phyloP scores from a whole-genome alignment of 2,113 vertebrate genomes.

The Austrofundulus limnaeus region DNA sequence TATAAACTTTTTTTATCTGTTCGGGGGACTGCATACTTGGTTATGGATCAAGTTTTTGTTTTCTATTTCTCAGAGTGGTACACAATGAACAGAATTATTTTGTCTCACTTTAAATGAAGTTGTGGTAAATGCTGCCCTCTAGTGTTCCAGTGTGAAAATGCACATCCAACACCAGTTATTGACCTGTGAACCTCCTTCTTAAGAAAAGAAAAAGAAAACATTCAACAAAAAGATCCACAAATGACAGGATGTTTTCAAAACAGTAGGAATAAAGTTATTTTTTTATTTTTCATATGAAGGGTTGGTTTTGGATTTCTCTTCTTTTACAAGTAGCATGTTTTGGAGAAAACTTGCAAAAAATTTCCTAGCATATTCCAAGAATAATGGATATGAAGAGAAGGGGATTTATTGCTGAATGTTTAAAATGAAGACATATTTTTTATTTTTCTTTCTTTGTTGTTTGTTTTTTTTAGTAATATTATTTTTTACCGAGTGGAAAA shows the following conservation, averaged over 20 bases:
- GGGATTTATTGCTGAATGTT: conserved; percentile 97
- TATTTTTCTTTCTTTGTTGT: conserved; percentile 31
- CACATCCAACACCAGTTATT: too few species aligned
- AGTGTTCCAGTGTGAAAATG: neutral
- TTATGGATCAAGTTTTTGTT: too few species aligned
- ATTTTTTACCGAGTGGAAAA: conserved; percentile 85
- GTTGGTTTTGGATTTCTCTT: conserved; percentile 78
- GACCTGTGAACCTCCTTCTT: too few species aligned
- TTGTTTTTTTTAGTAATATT: conserved; percentile 42
- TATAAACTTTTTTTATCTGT: too few species aligned
- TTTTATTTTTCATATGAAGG: conserved; percentile 88
- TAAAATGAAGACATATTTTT: conserved; percentile 88
- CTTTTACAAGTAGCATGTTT: conserved; percentile 86
- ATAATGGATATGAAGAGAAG: conserved; percentile 80
- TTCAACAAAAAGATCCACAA: too few species aligned
- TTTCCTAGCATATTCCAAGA: conserved; percentile 90
- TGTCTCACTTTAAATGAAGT: neutral
- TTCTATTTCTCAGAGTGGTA: neutral
- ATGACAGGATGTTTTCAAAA: conserved; percentile 80
- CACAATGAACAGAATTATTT: neutral
- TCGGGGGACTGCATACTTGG: too few species aligned
- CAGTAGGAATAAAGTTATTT: conserved; percentile 85
- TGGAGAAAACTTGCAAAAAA: conserved; percentile 95
- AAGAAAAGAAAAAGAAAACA: neutral
- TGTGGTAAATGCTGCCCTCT: neutral